A percentile compares a stretch with the other conserved stretches of the same genome.
These are phyloP conservation scores for Arrhamphus sclerolepis DNA, from an alignment of 2,797 vertebrate genomes.

Conservation along the genomic window DNA sequence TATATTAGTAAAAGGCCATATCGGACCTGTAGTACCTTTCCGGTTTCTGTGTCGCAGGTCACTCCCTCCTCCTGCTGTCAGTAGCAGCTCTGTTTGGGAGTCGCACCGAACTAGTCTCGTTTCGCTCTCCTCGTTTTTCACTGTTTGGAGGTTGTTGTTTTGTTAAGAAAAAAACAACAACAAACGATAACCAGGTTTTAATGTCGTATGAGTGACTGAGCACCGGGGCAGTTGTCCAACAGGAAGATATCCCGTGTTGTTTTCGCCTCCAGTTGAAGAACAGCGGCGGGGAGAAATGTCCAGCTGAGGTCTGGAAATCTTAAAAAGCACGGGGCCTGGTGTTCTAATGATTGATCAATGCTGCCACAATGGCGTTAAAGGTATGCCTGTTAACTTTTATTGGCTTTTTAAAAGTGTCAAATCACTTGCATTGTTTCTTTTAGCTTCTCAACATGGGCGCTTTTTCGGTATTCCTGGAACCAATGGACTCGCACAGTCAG, in stretches of 20 bases:
- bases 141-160: conserved; percentile 6
- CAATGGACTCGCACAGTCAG: conserved; percentile 2
- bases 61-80: conserved; percentile 66
- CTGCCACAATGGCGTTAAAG: conserved; percentile 81
- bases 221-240: conserved; percentile 13
- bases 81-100: conserved; percentile 33
- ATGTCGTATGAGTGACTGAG: conserved; percentile 46
- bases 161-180: no score
- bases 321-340: conserved; percentile 61
- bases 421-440: background rate
- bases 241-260: conserved; percentile 50
- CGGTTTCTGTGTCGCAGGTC: conserved; percentile 69
- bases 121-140: background rate
- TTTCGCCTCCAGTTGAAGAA: conserved; percentile 38
- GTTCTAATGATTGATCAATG: conserved; percentile 79
- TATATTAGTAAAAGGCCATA: background rate
- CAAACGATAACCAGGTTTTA: conserved; percentile 33
- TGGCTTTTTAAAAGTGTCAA: background rate
- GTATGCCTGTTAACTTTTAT: conserved; percentile 54
- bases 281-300: conserved; percentile 70
- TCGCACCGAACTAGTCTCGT: background rate
- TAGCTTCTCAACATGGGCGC: background rate
- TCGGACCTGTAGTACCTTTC: conserved; percentile 67
- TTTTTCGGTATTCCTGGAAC: conserved; percentile 3
- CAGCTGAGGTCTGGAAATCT: conserved; percentile 73